phyloP scores from a whole-genome alignment of 2,797 vertebrate species.

The Numenius phaeopus region DNA sequence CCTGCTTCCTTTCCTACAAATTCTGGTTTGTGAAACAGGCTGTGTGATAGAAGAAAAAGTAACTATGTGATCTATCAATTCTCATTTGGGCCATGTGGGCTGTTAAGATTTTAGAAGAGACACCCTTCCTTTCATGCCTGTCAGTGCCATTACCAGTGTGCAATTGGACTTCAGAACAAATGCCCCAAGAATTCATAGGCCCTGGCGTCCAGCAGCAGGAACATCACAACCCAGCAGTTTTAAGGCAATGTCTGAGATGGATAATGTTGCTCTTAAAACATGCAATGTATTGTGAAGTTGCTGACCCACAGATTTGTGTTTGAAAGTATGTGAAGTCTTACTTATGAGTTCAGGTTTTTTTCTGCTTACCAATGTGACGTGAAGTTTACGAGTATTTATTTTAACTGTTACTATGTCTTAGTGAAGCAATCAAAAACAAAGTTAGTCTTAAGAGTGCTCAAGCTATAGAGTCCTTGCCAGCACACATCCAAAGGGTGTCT shows the following conservation, averaged over 20 bases:
- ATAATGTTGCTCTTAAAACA: neutral
- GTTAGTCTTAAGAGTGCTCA: neutral
- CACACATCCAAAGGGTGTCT: neutral
- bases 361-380: neutral
- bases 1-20: neutral
- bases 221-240: neutral
- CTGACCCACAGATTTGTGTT: neutral
- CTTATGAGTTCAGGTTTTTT: fast-evolving
- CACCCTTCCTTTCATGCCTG: neutral
- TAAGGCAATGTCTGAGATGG: neutral
- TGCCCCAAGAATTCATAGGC: fast-evolving
- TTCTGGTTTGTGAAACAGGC: neutral
- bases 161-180: neutral
- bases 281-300: neutral
- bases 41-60: neutral
- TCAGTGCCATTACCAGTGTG: neutral
- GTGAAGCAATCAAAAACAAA: neutral
- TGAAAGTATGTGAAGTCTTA: neutral
- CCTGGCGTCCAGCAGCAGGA: neutral
- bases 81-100: neutral
- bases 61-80: neutral
- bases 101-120: neutral
- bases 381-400: neutral
- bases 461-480: neutral
- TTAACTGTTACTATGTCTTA: neutral